Base-by-base conservation (phyloP, 2,888 invertebrate species). In the Colletes collaris region DNA sequence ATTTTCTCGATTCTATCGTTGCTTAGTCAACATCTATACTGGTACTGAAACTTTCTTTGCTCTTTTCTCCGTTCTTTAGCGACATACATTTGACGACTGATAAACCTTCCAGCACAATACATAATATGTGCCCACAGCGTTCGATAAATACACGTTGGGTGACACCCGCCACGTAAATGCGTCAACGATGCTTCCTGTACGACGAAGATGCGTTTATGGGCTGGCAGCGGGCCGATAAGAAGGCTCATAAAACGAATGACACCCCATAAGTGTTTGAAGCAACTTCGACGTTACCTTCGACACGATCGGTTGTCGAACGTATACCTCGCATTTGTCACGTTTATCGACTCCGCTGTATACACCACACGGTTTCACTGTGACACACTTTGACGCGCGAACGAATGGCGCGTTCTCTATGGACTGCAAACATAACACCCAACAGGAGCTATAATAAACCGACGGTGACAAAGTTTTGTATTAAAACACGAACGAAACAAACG, bases 161-260 rank as follows among this genome's bases (percentile, higher is more conserved):
- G 74, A 67, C 72, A 62, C 67, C 49, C 74, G 52, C 67, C 72
- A 52, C 75, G 77, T 77, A 76, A 86, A 86, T 56, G 85, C 76
- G 83, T 76, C 67, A 74, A 27, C 75, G 66, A 60, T 55, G 65
- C 67, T 64, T 66, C 72, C 69, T 87, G 35, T 79, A 79, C 60
- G 73, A 66, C 52, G 74, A 76, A 86, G 87, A 89, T 89, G 89
- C 89, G 91, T 90, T 91, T 90, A 91, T 90, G 91, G 89, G 89
- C 90, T 90, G 90, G 90, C 89, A 88, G 86, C 82, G 82, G 69
- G 79, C 83, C 87, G 91, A 91, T 91, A 92, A 92, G 92, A 86
- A 89, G 87, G 86, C 85, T 86, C 88, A 85, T 90, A 89, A 90
- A 89, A 89, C 87, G 87, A 90, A 90, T 86, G 87, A 86, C 84